Evolutionary conservation across 2,113 vertebrate species (phyloP).

Genomic region (Hippocampus abdominalis): DNA sequence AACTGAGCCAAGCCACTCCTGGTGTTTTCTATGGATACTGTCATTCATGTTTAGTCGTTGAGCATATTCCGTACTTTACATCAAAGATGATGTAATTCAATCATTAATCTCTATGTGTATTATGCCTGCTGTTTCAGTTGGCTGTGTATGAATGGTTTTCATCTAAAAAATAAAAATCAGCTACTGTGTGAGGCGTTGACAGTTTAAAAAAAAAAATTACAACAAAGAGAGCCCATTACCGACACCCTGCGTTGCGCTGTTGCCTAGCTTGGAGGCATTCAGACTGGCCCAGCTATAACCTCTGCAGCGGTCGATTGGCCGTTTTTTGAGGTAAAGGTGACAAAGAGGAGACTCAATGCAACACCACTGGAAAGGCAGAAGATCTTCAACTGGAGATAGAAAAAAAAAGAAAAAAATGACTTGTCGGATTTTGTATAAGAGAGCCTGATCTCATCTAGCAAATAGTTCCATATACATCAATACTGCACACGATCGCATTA

Average conservation of each 20-base stretch:
- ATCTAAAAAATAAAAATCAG: neutral
- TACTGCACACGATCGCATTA: no score
- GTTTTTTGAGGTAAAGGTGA: conserved; percentile 70
- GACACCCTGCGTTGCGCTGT: conserved; percentile 56
- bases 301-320: conserved; percentile 73
- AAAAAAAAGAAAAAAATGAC: neutral
- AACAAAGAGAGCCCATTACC: conserved; percentile 57
- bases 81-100: no score
- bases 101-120: no score
- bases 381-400: conserved; percentile 67
- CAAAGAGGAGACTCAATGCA: conserved; percentile 72
- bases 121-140: neutral
- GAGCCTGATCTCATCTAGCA: neutral
- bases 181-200: neutral
- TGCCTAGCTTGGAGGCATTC: conserved; percentile 18
- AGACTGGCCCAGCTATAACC: conserved; percentile 58
- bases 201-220: no score
- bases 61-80: no score
- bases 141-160: neutral
- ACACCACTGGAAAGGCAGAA: conserved; percentile 79
- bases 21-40: no score
- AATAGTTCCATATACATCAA: neutral
- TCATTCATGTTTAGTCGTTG: no score
- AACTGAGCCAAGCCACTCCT: no score
- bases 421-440: neutral